Base-by-base conservation (phyloP, 2,888 invertebrate genomes). In the Rhamphomyia laevipes region DNA sequence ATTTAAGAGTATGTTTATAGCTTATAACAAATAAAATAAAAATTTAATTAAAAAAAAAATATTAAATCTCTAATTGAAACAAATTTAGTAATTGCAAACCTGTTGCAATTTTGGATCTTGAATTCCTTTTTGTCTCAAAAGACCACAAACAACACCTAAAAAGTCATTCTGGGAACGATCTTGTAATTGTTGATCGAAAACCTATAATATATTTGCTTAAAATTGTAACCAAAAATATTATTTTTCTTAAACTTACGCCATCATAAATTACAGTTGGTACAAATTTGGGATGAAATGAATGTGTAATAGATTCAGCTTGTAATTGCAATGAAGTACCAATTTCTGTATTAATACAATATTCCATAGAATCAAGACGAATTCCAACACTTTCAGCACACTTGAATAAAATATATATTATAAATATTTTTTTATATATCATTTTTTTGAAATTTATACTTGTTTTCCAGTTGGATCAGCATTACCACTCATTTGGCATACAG, bases 231-330 rank as follows among this genome's bases (percentile, higher is more conserved):
- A 47, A 30, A 46, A 48, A 11, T 35, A 10, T 46, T 17, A 16
- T 21, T n/a, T n/a, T 23, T n/a, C 3, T 41, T 21, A n/a, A 46
- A 61, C 69, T 67, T 66, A 76, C 76, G 53, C 67, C 67, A 58
- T 76, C 70, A 56, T 71, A 76, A 37, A 75, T 56, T 46, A 76
- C 69, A 2, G 75, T 76, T 41, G 77, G 77, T 31, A 77, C 67
- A 62, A 75, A 77, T 52, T 57, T 63, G 18, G 74, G 74, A 16
- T 49, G 49, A 52, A 64, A 66, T 13, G 55, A 51, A 6, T 63
- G 58, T 2, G 76, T 76, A 50, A 67, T 62, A 45, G 58, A 54
- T 62, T 76, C 75, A n/a, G 75, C 75, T 46, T 64, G 57, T 48
- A 76, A 59, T 61, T 76, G 76, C 46, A 74, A 53, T 21, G 61